phyloP scores from a whole-genome alignment of 2,113 vertebrate species.

The Peromyscus polionotus region DNA sequence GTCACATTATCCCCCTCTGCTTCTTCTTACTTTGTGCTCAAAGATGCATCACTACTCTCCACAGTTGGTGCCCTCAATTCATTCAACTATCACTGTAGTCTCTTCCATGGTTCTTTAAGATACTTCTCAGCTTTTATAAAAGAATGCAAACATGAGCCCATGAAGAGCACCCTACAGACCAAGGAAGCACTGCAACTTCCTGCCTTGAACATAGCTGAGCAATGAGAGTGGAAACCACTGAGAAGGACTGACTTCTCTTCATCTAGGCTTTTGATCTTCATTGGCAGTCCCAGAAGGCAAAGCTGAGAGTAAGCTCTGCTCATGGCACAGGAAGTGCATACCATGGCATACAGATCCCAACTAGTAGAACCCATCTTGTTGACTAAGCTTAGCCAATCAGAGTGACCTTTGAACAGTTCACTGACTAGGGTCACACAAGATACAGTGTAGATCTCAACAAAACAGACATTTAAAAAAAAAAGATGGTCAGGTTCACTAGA shows the following conservation, averaged over 20 bases:
- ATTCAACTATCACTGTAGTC: background rate
- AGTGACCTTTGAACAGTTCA: background rate
- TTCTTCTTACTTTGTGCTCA: background rate
- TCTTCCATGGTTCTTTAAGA: background rate
- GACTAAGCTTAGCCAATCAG: background rate
- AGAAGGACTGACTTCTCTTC: background rate
- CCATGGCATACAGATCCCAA: background rate
- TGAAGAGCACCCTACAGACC: rapidly evolving
- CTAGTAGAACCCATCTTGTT: background rate
- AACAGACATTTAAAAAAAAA: background rate
- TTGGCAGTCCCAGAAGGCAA: background rate
- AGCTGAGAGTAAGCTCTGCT: background rate
- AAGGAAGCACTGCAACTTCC: background rate
- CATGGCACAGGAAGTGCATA: too few species aligned
- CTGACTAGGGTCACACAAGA: background rate
- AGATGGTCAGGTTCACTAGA: constrained; percentile 61
- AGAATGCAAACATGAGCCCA: background rate
- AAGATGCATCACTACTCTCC: background rate
- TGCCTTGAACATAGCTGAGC: background rate
- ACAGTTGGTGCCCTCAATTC: background rate
- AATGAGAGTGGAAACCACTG: background rate
- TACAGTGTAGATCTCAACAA: background rate
- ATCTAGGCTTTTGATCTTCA: background rate
- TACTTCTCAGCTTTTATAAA: background rate
- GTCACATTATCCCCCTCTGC: background rate